Percentiles rank a stretch among this genome's conserved stretches.
Evolutionary conservation across 2,113 vertebrate species (phyloP).

Genomic region (Chlorodrepanis virens): DNA sequence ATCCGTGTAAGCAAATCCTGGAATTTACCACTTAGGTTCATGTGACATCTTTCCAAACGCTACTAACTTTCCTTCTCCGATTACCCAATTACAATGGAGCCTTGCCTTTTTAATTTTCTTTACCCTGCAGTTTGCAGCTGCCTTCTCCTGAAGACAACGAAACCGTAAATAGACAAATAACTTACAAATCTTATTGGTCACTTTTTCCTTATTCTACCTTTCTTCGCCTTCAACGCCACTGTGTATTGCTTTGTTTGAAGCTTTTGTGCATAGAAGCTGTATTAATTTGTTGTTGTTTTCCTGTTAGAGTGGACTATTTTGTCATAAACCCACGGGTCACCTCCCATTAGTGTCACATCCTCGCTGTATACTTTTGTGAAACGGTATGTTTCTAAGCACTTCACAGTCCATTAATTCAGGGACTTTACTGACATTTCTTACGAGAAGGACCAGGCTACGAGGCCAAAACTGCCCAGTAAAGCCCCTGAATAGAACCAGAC

Average conservation of each 20-base stretch:
- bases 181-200: not conserved
- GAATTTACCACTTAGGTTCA: constrained; percentile 28
- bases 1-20: constrained; percentile 41
- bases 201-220: not conserved
- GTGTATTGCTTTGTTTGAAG: not conserved
- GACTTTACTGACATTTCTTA: constrained; percentile 66
- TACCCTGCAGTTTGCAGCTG: not conserved
- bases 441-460: constrained; percentile 39
- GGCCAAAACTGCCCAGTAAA: constrained; percentile 34
- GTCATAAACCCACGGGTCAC: constrained; percentile 56
- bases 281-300: constrained; percentile 36
- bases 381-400: constrained; percentile 66
- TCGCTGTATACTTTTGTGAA: constrained; percentile 58
- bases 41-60: not conserved
- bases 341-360: constrained; percentile 66
- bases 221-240: not conserved
- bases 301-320: constrained; percentile 12
- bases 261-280: not conserved
- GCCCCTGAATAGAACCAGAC: not conserved
- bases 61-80: constrained; percentile 36
- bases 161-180: not conserved
- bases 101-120: not conserved
- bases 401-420: constrained; percentile 73
- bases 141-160: not conserved
- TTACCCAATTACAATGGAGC: not conserved